These are phyloP conservation scores for Muschampia plurimacula DNA, from an alignment of 2,888 invertebrate genomes.

Conservation along the genomic window DNA sequence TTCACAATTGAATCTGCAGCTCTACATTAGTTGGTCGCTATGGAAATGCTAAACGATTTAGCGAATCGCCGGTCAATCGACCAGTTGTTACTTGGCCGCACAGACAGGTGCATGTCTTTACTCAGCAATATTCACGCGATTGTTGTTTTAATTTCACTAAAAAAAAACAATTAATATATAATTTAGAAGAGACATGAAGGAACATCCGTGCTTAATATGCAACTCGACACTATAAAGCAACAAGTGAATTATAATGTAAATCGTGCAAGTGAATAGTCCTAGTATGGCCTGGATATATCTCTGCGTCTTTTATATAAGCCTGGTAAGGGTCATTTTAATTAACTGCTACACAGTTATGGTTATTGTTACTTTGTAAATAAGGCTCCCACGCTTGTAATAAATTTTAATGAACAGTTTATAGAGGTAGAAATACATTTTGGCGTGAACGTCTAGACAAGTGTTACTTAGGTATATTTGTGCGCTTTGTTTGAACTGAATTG, in stretches of 20 bases:
- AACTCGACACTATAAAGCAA: neutral
- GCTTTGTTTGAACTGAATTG: neutral
- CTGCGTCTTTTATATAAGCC: slow-evolving; percentile 59
- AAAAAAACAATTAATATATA: neutral
- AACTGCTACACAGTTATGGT: neutral
- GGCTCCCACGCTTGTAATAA: slow-evolving; percentile 2
- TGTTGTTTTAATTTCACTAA: neutral
- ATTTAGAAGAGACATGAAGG: slow-evolving; percentile 10
- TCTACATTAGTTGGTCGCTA: slow-evolving; percentile 14
- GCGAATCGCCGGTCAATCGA: slow-evolving; percentile 44
- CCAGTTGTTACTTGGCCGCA: slow-evolving; percentile 59
- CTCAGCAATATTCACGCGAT: neutral
- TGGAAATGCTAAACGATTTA: slow-evolving; percentile 6
- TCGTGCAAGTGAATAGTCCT: slow-evolving; percentile 24
- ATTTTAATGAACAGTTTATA: neutral
- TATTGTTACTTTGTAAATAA: neutral
- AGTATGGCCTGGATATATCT: slow-evolving; percentile 61
- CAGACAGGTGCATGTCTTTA: slow-evolving; percentile 49
- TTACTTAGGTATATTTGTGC: neutral
- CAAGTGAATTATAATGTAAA: slow-evolving; percentile 31
- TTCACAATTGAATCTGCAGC: slow-evolving; percentile 1
- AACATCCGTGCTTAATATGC: neutral
- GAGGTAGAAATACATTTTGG: neutral
- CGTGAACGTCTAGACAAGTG: neutral
- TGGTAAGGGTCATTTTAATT: slow-evolving; percentile 52